Conservation (phyloP, 2,888 invertebrate genomes). For the Tiliacea citrago region DNA sequence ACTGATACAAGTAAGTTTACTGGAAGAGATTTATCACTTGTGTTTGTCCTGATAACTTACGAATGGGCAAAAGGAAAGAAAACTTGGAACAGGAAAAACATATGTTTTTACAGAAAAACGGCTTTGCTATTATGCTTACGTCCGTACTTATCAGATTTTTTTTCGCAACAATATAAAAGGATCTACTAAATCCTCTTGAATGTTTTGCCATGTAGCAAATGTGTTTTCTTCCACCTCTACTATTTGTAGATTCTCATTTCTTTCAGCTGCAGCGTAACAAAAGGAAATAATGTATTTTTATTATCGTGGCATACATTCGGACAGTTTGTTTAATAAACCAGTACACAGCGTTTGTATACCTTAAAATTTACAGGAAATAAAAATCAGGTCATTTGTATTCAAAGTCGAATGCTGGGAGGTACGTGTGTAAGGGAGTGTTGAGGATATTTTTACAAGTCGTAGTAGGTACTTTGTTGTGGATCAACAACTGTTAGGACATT, state of each 20-base stretch:
- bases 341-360: constrained; percentile 52
- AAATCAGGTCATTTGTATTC: constrained; percentile 75
- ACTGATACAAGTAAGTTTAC: constrained; percentile 28
- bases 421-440: constrained; percentile 62
- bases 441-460: constrained; percentile 61
- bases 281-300: constrained; percentile 65
- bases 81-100: constrained; percentile 50
- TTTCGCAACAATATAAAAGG: constrained; percentile 54
- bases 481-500: constrained; percentile 54
- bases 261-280: constrained; percentile 49
- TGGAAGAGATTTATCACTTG: constrained; percentile 50
- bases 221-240: constrained; percentile 45
- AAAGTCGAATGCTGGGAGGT: constrained; percentile 66
- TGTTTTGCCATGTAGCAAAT: constrained; percentile 48
- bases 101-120: constrained; percentile 55
- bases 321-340: constrained; percentile 68
- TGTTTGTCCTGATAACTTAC: constrained; percentile 37
- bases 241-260: constrained; percentile 50
- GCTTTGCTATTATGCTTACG: constrained; percentile 52
- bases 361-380: constrained; percentile 64
- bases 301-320: constrained; percentile 59
- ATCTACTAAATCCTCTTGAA: constrained; percentile 56
- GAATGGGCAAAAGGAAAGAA: constrained; percentile 44
- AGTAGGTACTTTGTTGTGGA: constrained; percentile 61
- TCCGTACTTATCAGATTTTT: constrained; percentile 57